Conservation (phyloP, 2,888 invertebrate species). For the Hyalella azteca region DNA sequence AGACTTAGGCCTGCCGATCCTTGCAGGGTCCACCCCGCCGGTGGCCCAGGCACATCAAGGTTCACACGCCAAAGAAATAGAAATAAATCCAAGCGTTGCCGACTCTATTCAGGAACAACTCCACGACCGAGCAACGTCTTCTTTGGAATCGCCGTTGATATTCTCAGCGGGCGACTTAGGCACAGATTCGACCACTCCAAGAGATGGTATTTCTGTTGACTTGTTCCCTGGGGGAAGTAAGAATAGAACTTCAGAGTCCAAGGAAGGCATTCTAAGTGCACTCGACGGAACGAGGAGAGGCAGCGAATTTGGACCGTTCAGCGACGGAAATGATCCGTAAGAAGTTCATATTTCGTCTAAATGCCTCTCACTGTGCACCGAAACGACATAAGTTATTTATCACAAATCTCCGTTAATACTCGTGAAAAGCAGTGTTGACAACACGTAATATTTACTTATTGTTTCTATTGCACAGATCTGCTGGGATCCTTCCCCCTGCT, state of each 20-base stretch:
- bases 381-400: background rate
- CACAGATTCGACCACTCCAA: background rate
- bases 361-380: too few species aligned
- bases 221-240: background rate
- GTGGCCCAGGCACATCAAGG: background rate
- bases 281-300: background rate
- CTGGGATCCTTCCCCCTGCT: conserved; percentile 47
- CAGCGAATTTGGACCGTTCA: conserved; percentile 50
- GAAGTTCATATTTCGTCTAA: background rate
- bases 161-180: background rate
- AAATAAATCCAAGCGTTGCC: too few species aligned
- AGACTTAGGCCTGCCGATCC: background rate
- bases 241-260: background rate
- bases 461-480: conserved; percentile 42
- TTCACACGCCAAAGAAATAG: background rate
- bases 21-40: background rate
- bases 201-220: background rate
- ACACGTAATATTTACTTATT: too few species aligned
- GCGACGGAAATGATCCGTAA: conserved; percentile 52
- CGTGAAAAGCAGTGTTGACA: too few species aligned
- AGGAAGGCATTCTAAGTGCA: background rate
- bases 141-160: conserved; percentile 18
- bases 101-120: too few species aligned
- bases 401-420: background rate
- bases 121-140: conserved; percentile 5